These are phyloP conservation scores for Andricus grossulariae DNA, from an alignment of 1,140 invertebrate species.

Conservation along the genomic window DNA sequence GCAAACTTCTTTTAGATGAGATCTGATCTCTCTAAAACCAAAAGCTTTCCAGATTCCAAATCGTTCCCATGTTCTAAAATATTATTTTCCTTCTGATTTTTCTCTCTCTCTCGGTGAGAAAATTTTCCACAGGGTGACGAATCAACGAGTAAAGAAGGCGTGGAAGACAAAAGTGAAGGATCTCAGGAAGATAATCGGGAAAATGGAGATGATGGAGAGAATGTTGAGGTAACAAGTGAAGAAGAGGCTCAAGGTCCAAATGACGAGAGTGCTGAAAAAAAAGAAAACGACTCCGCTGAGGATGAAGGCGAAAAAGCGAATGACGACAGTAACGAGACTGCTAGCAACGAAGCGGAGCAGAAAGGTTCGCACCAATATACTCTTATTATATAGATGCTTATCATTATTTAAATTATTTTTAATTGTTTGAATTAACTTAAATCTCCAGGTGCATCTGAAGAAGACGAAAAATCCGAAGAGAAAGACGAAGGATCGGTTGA, in stretches of 20 bases:
- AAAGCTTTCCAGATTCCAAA: too few relatives aligned
- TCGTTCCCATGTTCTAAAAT: background rate
- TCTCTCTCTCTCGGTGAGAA: background rate
- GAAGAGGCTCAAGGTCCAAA: constrained; percentile 32
- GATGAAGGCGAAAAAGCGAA: constrained; percentile 46
- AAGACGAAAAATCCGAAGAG: constrained; percentile 32
- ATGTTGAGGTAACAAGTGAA: constrained; percentile 48
- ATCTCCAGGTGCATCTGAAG: constrained; percentile 35
- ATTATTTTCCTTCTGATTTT: background rate
- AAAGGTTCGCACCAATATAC: constrained; percentile 38
- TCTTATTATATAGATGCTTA: too few relatives aligned
- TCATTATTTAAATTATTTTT: too few relatives aligned
- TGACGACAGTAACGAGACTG: constrained; percentile 55
- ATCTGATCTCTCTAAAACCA: too few relatives aligned
- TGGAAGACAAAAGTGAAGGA: constrained; percentile 53
- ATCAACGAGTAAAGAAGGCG: constrained; percentile 49
- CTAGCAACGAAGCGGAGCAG: constrained; percentile 39
- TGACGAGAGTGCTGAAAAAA: constrained; percentile 37
- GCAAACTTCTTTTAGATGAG: too few relatives aligned
- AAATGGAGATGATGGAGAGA: constrained; percentile 14
- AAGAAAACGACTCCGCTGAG: constrained; percentile 38
- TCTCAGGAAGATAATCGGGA: constrained; percentile 56
- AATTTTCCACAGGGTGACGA: constrained; percentile 41
- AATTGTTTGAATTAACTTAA: background rate
- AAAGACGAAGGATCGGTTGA: constrained; percentile 24